These are phyloP conservation scores for Phortica variegata DNA, from an alignment of 1,140 invertebrate species.

Conservation along the genomic window DNA sequence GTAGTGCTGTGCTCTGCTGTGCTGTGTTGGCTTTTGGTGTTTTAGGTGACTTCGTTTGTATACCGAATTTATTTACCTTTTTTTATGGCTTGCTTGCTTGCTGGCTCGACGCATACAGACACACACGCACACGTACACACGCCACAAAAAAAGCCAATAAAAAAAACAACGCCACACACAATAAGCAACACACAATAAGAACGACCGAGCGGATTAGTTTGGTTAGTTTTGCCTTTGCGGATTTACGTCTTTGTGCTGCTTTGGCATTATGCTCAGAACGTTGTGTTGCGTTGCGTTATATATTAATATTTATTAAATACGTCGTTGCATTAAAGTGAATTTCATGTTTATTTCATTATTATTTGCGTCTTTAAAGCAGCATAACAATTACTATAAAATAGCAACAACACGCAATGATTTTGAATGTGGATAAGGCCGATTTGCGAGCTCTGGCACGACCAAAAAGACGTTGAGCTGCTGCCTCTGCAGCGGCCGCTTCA, in stretches of 20 bases:
- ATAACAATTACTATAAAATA: conserved; percentile 40
- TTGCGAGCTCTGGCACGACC: no score
- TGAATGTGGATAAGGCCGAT: conserved; percentile 29
- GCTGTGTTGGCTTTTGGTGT: no score
- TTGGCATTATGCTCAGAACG: not conserved
- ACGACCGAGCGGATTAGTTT: not conserved
- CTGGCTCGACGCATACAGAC: no score
- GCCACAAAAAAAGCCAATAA: no score
- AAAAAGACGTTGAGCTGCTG: no score
- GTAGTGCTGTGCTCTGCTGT: no score
- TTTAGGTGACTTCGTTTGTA: no score
- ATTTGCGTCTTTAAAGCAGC: conserved; percentile 24
- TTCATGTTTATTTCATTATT: conserved; percentile 1
- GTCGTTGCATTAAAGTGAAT: not conserved
- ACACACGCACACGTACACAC: no score
- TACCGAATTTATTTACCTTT: no score
- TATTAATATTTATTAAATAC: not conserved
- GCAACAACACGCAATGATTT: conserved; percentile 43
- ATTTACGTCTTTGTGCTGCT: conserved; percentile 1
- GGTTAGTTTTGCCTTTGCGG: conserved; percentile 1
- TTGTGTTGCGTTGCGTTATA: not conserved
- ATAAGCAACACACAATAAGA: conserved; percentile 19
- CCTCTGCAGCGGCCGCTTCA: no score
- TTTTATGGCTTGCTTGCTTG: no score
- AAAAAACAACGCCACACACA: conserved; percentile 17